Evolutionary conservation across 2,888 invertebrate species (phyloP).

Genomic region (Agrotis puta): DNA sequence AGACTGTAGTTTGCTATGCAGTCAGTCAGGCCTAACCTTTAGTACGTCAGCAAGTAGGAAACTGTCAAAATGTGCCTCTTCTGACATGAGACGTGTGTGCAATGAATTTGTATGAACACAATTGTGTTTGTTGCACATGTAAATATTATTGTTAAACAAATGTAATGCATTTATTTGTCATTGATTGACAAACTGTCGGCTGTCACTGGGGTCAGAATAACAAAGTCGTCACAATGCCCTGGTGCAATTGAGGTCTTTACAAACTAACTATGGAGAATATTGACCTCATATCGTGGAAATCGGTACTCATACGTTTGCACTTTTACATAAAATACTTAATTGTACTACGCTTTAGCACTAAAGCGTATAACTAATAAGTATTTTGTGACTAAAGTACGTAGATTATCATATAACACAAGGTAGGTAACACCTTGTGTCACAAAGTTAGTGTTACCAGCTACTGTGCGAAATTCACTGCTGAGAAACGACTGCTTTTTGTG

Average conservation of each 20-base stretch:
- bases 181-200: conserved; percentile 42
- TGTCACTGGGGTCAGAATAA: conserved; percentile 39
- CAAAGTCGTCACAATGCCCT: conserved; percentile 13
- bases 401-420: too few species aligned
- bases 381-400: too few species aligned
- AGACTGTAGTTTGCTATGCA: too few species aligned
- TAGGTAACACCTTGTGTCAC: too few species aligned
- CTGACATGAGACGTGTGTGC: neutral
- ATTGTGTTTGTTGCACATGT: conserved; percentile 14
- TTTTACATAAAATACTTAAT: too few species aligned
- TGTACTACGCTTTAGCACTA: too few species aligned
- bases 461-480: too few species aligned
- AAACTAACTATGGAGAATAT: neutral
- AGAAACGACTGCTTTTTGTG: too few species aligned
- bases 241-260: conserved; percentile 6
- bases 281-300: neutral
- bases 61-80: conserved; percentile 38
- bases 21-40: too few species aligned
- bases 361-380: too few species aligned
- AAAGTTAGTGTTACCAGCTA: too few species aligned
- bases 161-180: conserved; percentile 38
- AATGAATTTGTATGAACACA: conserved; percentile 27
- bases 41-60: conserved; percentile 21
- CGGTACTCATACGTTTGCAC: too few species aligned
- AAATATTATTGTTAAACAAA: conserved; percentile 45